Conservation (phyloP, 1,140 invertebrate species). For the Hydropsyche tenuis region DNA sequence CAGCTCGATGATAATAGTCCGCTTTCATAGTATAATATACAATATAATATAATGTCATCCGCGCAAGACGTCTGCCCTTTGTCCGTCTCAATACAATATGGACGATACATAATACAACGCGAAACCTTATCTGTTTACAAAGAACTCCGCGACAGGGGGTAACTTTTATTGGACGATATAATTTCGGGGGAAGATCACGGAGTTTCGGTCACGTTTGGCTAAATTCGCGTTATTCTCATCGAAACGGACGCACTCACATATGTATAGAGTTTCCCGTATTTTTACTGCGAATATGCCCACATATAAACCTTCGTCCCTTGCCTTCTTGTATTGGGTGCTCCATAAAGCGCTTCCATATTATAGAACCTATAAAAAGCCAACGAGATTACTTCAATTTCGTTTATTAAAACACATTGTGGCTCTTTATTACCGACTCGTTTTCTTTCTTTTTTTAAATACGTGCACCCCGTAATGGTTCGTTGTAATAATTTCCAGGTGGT, state of each 20-base stretch:
- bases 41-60: conserved; percentile 14
- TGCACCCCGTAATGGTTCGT: too few species aligned
- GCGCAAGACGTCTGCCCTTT: not conserved
- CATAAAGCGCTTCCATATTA: not conserved
- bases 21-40: not conserved
- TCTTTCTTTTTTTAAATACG: too few species aligned
- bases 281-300: not conserved
- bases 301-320: not conserved
- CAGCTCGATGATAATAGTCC: conserved; percentile 17
- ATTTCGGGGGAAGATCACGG: conserved; percentile 9
- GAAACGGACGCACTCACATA: not conserved
- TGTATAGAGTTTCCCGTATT: not conserved
- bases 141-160: conserved; percentile 19
- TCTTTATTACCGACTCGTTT: too few species aligned
- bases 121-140: conserved; percentile 33
- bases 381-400: too few species aligned
- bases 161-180: conserved; percentile 13
- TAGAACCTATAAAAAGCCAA: too few species aligned
- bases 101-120: too few species aligned
- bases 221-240: conserved; percentile 16
- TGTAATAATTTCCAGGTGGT: too few species aligned
- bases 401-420: too few species aligned
- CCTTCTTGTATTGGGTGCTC: not conserved
- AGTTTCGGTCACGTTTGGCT: conserved; percentile 19
- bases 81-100: conserved; percentile 20